A percentile compares a stretch with the other conserved stretches of the same genome.
Conservation (phyloP, 2,113 vertebrate genomes). For the Circaetus gallicus region DNA sequence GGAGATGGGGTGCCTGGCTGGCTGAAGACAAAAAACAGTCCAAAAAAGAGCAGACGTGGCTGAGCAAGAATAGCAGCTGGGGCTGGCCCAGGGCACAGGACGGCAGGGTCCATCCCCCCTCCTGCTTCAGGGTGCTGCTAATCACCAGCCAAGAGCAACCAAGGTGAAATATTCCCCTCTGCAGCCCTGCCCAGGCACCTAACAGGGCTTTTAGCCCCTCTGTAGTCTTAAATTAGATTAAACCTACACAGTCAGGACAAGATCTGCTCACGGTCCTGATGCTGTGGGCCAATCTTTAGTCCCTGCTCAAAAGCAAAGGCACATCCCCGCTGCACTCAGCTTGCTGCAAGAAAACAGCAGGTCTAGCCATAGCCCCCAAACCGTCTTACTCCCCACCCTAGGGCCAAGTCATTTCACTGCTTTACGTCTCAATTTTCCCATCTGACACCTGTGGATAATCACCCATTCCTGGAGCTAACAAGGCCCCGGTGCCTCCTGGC, state of each 20-base stretch:
- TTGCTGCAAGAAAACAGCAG: not conserved
- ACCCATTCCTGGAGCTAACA: not conserved
- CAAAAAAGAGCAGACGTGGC: not conserved
- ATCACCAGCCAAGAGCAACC: not conserved
- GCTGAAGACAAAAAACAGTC: not conserved
- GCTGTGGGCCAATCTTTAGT: not conserved
- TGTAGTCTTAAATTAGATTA: not conserved
- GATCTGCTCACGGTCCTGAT: not conserved
- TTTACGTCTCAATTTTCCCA: not conserved
- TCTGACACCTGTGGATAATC: not conserved
- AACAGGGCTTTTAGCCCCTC: not conserved
- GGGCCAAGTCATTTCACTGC: not conserved
- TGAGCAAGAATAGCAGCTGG: not conserved
- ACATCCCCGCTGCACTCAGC: fast-evolving
- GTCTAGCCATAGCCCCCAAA: not conserved
- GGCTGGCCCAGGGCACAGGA: not conserved
- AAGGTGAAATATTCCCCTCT: not conserved
- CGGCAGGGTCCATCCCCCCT: fast-evolving
- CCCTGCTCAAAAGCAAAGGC: not conserved
- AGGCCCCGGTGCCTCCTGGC: not conserved
- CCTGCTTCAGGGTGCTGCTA: not conserved
- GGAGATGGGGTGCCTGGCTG: not conserved
- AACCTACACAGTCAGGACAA: fast-evolving
- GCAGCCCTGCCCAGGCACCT: not conserved
- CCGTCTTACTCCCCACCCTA: not conserved